These are phyloP conservation scores for Stratiomys singularior DNA, from an alignment of 2,888 invertebrate genomes.

Conservation along the genomic window DNA sequence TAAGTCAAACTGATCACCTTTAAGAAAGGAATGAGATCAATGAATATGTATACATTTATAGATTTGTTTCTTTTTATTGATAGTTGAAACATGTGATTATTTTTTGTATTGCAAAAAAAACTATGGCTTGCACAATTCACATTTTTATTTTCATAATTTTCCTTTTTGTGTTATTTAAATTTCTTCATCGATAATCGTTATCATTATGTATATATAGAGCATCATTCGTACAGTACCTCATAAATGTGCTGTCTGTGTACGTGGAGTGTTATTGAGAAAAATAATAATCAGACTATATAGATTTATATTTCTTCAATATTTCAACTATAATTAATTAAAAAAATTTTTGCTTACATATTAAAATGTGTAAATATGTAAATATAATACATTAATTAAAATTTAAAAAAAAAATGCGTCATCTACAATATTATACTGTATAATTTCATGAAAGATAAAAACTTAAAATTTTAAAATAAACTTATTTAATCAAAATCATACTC, in stretches of 20 bases:
- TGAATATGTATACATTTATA: not conserved
- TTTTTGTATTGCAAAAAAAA: conserved; percentile 17
- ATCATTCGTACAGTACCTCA: not conserved
- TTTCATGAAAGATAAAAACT: not conserved
- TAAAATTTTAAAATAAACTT: not conserved
- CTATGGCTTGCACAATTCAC: conserved; percentile 14
- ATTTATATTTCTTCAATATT: not conserved
- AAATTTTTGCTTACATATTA: not conserved
- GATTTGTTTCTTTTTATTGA: conserved; percentile 6
- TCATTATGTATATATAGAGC: not conserved
- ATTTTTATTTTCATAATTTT: not conserved
- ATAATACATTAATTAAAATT: not conserved
- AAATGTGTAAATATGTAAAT: not conserved
- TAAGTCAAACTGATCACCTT: too few relatives aligned
- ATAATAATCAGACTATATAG: conserved; percentile 1
- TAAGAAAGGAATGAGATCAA: too few relatives aligned
- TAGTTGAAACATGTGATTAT: conserved; percentile 22
- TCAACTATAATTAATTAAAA: conserved; percentile 6
- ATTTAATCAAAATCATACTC: not conserved
- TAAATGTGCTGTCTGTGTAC: conserved; percentile 4
- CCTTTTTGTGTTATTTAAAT: not conserved
- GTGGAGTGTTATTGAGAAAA: conserved; percentile 12
- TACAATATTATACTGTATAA: not conserved
- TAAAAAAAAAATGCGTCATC: not conserved
- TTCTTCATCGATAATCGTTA: not conserved